These are phyloP conservation scores for Xenopus petersii DNA, from an alignment of 2,797 vertebrate genomes.

Conservation along the genomic window DNA sequence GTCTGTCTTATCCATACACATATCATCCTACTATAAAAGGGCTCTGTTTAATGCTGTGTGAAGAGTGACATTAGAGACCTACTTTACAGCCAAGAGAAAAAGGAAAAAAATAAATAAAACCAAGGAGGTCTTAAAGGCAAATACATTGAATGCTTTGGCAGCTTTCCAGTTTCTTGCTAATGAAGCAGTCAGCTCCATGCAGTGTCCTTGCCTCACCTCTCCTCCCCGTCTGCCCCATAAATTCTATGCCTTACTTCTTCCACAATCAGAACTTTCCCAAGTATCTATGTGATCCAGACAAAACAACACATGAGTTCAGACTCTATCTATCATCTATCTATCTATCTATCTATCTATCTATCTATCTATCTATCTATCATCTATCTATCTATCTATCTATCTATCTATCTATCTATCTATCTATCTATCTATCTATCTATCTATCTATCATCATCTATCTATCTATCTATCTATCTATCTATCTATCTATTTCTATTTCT, in stretches of 20 bases:
- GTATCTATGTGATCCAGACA: neutral
- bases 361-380: too few relatives aligned
- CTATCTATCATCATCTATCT: too few relatives aligned
- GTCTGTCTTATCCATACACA: neutral
- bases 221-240: constrained; percentile 25
- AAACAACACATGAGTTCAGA: neutral
- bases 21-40: neutral
- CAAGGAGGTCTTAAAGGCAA: constrained; percentile 48
- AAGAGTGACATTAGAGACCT: constrained; percentile 1
- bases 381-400: too few relatives aligned
- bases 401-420: too few relatives aligned
- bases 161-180: constrained; percentile 54
- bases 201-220: constrained; percentile 50
- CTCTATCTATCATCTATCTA: too few relatives aligned
- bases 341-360: too few relatives aligned
- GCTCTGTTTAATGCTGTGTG: neutral
- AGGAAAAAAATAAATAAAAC: constrained; percentile 33
- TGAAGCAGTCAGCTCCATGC: constrained; percentile 57
- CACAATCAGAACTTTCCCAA: neutral
- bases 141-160: constrained; percentile 52
- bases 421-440: too few relatives aligned
- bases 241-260: constrained; percentile 29
- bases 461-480: too few relatives aligned
- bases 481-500: too few relatives aligned
- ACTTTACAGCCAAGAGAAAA: constrained; percentile 36